Evolutionary conservation across 2,888 invertebrate species (phyloP), one percentile per base, ranked within the genome.

Genomic region (Lasioglossum zephyrum): DNA sequence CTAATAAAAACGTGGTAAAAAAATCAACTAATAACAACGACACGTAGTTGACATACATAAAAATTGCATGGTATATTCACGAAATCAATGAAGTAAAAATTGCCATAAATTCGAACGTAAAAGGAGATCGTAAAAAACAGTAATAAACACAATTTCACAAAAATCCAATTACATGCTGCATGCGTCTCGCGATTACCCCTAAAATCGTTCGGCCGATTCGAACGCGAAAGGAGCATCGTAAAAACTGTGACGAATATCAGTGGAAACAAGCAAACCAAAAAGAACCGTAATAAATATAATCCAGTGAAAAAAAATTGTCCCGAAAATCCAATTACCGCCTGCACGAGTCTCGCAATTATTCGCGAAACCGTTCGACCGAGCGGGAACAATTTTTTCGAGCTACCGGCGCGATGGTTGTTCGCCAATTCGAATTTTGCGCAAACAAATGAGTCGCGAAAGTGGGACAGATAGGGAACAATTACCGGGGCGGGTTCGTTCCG

Each of bases 401-500:
- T 5, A 5, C 13, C 63, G 13, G 31, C 2, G 63, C 13, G 9
- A 53, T 6, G 26, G 60, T 31, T 13, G 26, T 5, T 31, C 60
- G 60, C 26, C 63, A 6, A 63, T 63, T 6, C 63, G 63, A 63
- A 63, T 16, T 26, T 63, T 31, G 63, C 63, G 16, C 31, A 31
- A 66, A 66, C 66, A 66, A 66, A 66, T 66, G 36, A 66, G 36
- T 31, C 60, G 26, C 11, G 60, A 36, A 66, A 66, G 36, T 66
- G 66, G 66, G 9, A 66, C 31, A 66, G 66, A 66, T 36, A 36
- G 36, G 36, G 66, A 36, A 66, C 66, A 63, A 63, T 63, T 66
- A 36, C 18, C 66, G 66, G 22, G 31, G 31, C 31, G 16, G 13
- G 31, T 74, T 53, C 18, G 66, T 22, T 69, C 69, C 82, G 73